Evolutionary conservation across 2,113 vertebrate species (phyloP), one percentile per base, ranked within the genome.

Genomic region (Campylomormyrus tamandua): DNA sequence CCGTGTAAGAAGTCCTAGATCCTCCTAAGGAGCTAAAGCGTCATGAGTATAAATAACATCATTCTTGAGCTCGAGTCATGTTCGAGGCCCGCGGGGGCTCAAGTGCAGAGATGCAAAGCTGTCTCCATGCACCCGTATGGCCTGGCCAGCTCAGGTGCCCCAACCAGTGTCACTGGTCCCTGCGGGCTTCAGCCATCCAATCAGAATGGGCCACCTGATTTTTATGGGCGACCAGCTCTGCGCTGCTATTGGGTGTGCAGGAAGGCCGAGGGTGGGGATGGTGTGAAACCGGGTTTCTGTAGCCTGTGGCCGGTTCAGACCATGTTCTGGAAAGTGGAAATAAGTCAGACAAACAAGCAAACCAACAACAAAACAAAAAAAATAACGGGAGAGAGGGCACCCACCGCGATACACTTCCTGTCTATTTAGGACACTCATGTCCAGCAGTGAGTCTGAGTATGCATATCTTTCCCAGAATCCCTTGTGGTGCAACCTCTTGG

Each of bases 371-470:
- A 39, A 4, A 17, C 9, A 90, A 86, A 89, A 92, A 89, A 92
- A 87, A 89, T 56, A 86, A 46, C 2, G 89, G 66, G 58, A 70
- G 49, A 85, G 0, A 15, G 87, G 85, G 92, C 90, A 93, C 84
- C 88, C 92, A 95, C 93, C 94, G 91, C 92, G 93, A 93, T 94
- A 95, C 89, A 93, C 94, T 95, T 93, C 93, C 91, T 89, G 92
- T 92, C 91, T 95, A 96, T 96, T 95, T 95, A 95, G 95, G 95
- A 92, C 95, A 95, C 92, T 92, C 92, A 94, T 95, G 95, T 95
- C 95, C 95, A 94, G 95, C 94, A 95, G 95, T 95, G 92, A 91
- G 94, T 95, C 95, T 96, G 95, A 95, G 95, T 96, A 96, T 96
- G 95, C 95, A 96, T 96, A 95, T 95, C 86, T 93, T 92, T 95